phyloP scores from a whole-genome alignment of 2,113 vertebrate genomes.

The Potamarius usumacintae region DNA sequence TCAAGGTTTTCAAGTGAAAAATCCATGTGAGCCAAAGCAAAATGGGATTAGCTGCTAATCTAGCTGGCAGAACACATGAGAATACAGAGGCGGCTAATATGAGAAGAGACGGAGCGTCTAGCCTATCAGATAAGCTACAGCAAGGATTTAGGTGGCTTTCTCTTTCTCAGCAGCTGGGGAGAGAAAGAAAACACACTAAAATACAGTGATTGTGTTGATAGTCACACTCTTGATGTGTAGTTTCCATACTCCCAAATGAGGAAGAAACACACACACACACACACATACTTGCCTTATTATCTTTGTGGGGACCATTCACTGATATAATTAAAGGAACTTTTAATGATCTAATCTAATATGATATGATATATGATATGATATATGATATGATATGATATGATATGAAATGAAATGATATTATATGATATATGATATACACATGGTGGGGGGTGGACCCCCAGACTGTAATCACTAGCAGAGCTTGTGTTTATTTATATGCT shows the following conservation, averaged over 20 bases:
- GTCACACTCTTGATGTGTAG: slow-evolving; percentile 43
- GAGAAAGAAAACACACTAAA: slow-evolving; percentile 33
- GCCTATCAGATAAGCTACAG: slow-evolving; percentile 35
- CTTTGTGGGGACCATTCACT: neutral
- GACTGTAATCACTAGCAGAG: slow-evolving; percentile 63
- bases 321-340: neutral
- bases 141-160: slow-evolving; percentile 19
- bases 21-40: slow-evolving; percentile 19
- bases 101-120: slow-evolving; percentile 12
- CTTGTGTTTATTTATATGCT: slow-evolving; percentile 46
- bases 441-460: slow-evolving; percentile 61
- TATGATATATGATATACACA: slow-evolving; percentile 31
- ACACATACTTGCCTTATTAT: neutral
- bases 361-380: no score
- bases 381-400: neutral
- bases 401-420: neutral
- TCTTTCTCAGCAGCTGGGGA: neutral
- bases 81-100: slow-evolving; percentile 15
- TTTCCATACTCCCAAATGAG: slow-evolving; percentile 36
- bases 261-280: slow-evolving; percentile 21
- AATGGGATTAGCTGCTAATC: slow-evolving; percentile 41
- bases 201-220: slow-evolving; percentile 43
- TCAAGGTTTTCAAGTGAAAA: slow-evolving; percentile 39
- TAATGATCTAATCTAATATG: no score
- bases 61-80: slow-evolving; percentile 29